phyloP scores from a whole-genome alignment of 2,797 vertebrate genomes.

The Neoniphon sammara region DNA sequence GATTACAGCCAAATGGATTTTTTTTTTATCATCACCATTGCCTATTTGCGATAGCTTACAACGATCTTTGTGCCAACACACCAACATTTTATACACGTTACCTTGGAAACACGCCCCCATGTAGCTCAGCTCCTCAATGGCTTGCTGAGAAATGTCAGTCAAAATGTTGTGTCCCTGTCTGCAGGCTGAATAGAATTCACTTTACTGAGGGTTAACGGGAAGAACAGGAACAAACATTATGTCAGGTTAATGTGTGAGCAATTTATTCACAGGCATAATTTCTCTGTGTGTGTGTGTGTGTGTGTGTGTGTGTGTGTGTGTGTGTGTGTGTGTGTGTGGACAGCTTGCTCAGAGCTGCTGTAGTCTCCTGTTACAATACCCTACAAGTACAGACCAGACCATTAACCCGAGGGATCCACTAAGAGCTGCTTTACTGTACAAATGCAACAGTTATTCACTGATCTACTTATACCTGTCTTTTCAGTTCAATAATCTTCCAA shows the following conservation, averaged over 20 bases:
- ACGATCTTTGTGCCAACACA: not conserved
- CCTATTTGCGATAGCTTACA: not conserved
- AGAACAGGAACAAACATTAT: too few relatives aligned
- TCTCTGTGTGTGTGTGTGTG: not conserved
- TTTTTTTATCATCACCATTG: constrained; percentile 9
- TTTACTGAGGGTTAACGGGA: too few relatives aligned
- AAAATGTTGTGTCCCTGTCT: too few relatives aligned
- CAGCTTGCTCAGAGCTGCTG: constrained; percentile 59
- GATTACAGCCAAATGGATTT: constrained; percentile 12
- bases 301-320: constrained; percentile 5
- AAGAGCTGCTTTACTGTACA: not conserved
- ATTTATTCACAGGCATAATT: too few relatives aligned
- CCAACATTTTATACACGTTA: not conserved
- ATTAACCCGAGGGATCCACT: not conserved
- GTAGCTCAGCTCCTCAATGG: not conserved
- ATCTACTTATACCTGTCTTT: not conserved
- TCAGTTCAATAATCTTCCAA: not conserved
- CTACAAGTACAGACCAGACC: not conserved
- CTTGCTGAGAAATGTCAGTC: not conserved
- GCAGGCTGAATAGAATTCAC: too few relatives aligned
- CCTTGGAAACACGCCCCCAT: constrained; percentile 1
- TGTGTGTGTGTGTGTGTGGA: constrained; percentile 52
- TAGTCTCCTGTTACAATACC: constrained; percentile 24
- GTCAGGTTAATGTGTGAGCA: too few relatives aligned
- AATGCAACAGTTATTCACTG: not conserved